A percentile compares a stretch with the other conserved stretches of the same genome.
phyloP scores from a whole-genome alignment of 2,888 invertebrate genomes.

The Germaria angustata region DNA sequence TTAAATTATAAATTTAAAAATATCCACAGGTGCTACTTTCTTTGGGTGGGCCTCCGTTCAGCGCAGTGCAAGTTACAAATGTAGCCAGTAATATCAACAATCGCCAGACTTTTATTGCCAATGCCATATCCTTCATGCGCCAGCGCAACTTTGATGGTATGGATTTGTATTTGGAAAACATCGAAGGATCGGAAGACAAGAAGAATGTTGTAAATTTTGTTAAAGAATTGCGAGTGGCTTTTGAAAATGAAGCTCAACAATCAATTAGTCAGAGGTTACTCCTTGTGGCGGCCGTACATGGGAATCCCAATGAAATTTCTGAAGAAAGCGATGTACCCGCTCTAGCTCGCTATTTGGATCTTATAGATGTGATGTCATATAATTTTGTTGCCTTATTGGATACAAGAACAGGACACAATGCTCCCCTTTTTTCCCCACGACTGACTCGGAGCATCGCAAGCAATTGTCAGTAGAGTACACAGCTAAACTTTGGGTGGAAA shows the following conservation, averaged over 20 bases:
- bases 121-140: conserved; percentile 93
- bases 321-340: conserved; percentile 96
- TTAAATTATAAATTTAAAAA: neutral
- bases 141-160: conserved; percentile 93
- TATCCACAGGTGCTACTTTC: conserved; percentile 86
- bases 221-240: conserved; percentile 95
- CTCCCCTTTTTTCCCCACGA: conserved; percentile 91
- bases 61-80: conserved; percentile 97
- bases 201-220: conserved; percentile 94
- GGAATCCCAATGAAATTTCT: conserved; percentile 94
- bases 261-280: conserved; percentile 90
- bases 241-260: conserved; percentile 96
- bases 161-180: conserved; percentile 89
- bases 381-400: conserved; percentile 99
- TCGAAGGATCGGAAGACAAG: conserved; percentile 94
- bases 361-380: conserved; percentile 96
- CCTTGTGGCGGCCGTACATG: conserved; percentile 94
- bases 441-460: conserved; percentile 95
- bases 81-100: conserved; percentile 92
- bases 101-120: conserved; percentile 95
- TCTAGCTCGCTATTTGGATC: conserved; percentile 94
- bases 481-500: conserved; percentile 91
- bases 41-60: conserved; percentile 98
- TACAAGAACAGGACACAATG: conserved; percentile 94
- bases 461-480: conserved; percentile 95